These are phyloP conservation scores for Drosophila miranda DNA, from an alignment of 1,140 invertebrate species.

Conservation along the genomic window DNA sequence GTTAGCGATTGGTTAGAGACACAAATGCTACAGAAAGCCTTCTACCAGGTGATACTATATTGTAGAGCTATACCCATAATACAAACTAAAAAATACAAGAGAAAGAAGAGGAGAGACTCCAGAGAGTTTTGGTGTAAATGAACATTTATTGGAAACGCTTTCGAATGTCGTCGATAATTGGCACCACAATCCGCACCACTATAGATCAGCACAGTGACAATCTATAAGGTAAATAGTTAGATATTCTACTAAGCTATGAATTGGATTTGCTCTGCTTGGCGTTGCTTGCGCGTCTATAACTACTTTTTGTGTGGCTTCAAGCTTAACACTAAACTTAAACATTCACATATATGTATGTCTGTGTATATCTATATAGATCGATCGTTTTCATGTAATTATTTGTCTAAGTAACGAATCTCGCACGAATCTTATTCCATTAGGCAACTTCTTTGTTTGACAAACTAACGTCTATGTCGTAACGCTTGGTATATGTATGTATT, in stretches of 20 bases:
- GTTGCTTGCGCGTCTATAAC: slow-evolving; percentile 4
- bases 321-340: slow-evolving; percentile 68
- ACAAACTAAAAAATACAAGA: slow-evolving; percentile 20
- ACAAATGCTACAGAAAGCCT: slow-evolving; percentile 63
- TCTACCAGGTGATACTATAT: slow-evolving; percentile 49
- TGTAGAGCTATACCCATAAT: not conserved
- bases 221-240: slow-evolving; percentile 39
- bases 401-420: slow-evolving; percentile 58
- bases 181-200: slow-evolving; percentile 49
- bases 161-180: slow-evolving; percentile 47
- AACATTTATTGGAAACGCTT: slow-evolving; percentile 71
- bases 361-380: slow-evolving; percentile 29
- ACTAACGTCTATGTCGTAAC: slow-evolving; percentile 27
- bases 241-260: slow-evolving; percentile 17
- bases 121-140: slow-evolving; percentile 58
- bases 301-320: slow-evolving; percentile 38
- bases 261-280: slow-evolving; percentile 36
- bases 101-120: slow-evolving; percentile 31
- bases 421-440: slow-evolving; percentile 46
- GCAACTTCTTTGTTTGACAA: slow-evolving; percentile 37
- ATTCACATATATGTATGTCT: slow-evolving; percentile 28
- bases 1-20: slow-evolving; percentile 47
- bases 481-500: slow-evolving; percentile 26
- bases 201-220: slow-evolving; percentile 21
- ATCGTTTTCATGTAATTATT: slow-evolving; percentile 16